phyloP scores from a whole-genome alignment of 2,888 invertebrate genomes.

The Mimas tiliae region DNA sequence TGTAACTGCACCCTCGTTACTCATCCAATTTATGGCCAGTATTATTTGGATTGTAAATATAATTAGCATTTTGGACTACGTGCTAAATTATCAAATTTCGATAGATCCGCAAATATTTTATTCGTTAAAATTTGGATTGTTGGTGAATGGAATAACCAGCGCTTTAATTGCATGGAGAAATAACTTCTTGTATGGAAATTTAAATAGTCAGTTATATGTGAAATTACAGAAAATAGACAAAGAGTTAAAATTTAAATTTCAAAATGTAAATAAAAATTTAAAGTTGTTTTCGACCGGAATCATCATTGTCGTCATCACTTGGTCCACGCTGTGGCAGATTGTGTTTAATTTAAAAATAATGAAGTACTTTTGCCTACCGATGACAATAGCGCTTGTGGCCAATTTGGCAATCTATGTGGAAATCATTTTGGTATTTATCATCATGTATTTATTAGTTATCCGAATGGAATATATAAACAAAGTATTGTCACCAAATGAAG shows the following conservation, averaged over 20 bases:
- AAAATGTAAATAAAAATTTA: constrained; percentile 47
- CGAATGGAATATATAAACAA: constrained; percentile 54
- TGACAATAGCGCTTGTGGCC: constrained; percentile 39
- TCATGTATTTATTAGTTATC: constrained; percentile 48
- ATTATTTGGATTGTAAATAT: constrained; percentile 48
- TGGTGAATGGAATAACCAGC: constrained; percentile 45
- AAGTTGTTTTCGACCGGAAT: constrained; percentile 30
- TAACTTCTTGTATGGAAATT: constrained; percentile 39
- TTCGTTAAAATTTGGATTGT: constrained; percentile 48
- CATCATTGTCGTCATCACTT: constrained; percentile 15
- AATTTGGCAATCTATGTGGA: constrained; percentile 47
- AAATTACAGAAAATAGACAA: constrained; percentile 66
- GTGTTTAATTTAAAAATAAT: constrained; percentile 44
- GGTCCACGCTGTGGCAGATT: constrained; percentile 29
- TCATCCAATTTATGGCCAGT: constrained; percentile 50
- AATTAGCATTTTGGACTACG: constrained; percentile 39
- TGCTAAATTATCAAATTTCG: constrained; percentile 41
- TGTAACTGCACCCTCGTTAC: constrained; percentile 46
- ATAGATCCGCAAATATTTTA: constrained; percentile 42
- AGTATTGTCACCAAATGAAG: neutral
- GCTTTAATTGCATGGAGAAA: constrained; percentile 47
- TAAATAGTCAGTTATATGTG: constrained; percentile 56
- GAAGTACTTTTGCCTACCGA: constrained; percentile 43
- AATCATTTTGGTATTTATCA: constrained; percentile 45
- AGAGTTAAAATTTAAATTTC: constrained; percentile 46